These are phyloP conservation scores for Folsomia manolachei DNA, from an alignment of 2,888 invertebrate genomes.

Conservation along the genomic window DNA sequence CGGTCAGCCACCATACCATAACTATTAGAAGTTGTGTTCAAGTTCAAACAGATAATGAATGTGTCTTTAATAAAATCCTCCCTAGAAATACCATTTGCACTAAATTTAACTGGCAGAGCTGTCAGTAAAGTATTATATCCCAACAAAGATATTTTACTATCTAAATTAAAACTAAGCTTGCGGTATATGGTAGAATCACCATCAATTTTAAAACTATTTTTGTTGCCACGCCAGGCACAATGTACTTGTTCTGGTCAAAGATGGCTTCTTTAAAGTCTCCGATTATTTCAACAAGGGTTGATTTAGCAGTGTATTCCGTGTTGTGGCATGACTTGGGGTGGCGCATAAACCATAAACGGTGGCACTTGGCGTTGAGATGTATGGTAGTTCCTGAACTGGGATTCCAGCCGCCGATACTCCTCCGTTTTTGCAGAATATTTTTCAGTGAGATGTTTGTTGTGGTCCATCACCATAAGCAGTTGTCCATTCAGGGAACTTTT, in stretches of 20 bases:
- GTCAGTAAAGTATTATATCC: neutral
- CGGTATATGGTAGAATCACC: constrained; percentile 3
- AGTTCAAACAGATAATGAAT: neutral
- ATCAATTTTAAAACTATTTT: neutral
- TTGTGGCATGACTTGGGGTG: too few species aligned
- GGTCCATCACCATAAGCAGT: too few species aligned
- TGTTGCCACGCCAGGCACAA: neutral
- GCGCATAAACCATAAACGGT: too few species aligned
- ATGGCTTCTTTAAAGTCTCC: neutral
- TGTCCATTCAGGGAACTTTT: too few species aligned
- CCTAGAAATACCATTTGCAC: neutral
- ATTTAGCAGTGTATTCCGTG: neutral
- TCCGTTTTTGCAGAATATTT: too few species aligned
- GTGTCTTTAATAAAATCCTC: neutral
- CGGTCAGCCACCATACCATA: neutral
- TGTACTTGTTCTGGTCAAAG: neutral
- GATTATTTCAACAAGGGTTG: neutral
- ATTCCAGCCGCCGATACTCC: too few species aligned
- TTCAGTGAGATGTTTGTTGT: too few species aligned
- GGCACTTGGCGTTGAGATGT: too few species aligned
- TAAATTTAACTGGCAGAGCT: neutral
- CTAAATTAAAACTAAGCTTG: neutral
- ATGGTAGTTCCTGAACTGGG: too few species aligned
- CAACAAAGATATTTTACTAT: neutral
- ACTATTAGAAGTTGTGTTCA: neutral